Evolutionary conservation across 2,888 invertebrate genomes (phyloP), one percentile per base, ranked within the genome.

Genomic region (Metalampra italica): DNA sequence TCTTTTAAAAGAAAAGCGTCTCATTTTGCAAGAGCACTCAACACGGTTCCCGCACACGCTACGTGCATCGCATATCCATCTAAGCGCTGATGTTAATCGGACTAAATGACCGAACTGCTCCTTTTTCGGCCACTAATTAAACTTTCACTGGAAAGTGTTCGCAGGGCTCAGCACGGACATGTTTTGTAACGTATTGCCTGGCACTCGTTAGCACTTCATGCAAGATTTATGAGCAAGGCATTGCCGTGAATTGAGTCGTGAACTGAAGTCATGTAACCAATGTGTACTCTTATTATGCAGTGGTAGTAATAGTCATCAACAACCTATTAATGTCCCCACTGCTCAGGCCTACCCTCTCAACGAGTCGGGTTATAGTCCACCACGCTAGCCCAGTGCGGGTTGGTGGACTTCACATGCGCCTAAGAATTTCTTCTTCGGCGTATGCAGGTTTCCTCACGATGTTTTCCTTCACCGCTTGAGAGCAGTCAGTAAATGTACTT

Each of bases 111-210:
- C 50, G 53, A 56, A 56, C 49, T 53, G 57, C 60, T 62, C 69
- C 69, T 62, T 71, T 65, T 71, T 69, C 49, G 64, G 66, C 53
- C 50, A 55, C 61, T 71, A 68, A 78, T 74, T 71, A 69, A 32
- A 78, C 85, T 85, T 85, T 86, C 84, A 66, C 82, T 66, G 40
- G 50, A 71, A 73, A 76, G 72, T 69, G 67, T 57, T 51, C 22
- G 47, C 54, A 50, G 50, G 50, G 50, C 46, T 41, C 9, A 15
- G 29, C 15, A 29, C 1, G 12, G 40, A 9, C 34, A 39, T 34
- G 39, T 46, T 39, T 39, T 39, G 46, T 40, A 40, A 45, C 12
- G 22, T 14, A 41, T 42, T 22, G 13, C 8, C 11, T 29, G 43
- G 11, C 7, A 29, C 7, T 15, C 14, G 13, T 43, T 43, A 43